Evolutionary conservation across 2,797 vertebrate species (phyloP).

Genomic region (Hirundo rustica): DNA sequence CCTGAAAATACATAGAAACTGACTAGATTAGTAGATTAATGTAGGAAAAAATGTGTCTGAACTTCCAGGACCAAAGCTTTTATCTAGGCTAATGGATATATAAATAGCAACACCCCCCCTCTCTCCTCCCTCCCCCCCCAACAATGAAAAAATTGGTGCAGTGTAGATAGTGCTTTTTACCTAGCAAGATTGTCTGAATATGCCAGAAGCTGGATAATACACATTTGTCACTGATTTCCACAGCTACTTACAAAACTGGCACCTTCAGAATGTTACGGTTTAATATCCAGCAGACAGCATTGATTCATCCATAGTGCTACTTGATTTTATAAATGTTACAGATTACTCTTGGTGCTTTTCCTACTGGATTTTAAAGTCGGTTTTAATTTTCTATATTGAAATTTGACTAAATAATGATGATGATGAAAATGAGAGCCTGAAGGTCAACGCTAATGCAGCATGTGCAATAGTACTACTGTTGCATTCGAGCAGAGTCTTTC

Average conservation of each 20-base stretch:
- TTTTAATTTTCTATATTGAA: neutral
- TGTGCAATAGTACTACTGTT: neutral
- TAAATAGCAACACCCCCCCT: neutral
- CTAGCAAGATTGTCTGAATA: neutral
- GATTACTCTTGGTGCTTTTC: neutral
- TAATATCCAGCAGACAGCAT: neutral
- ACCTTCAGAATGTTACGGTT: neutral
- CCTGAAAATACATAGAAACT: neutral
- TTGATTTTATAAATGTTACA: neutral
- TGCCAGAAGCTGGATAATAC: neutral
- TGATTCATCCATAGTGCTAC: fast-evolving
- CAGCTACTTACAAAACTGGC: neutral
- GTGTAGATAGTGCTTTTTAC: neutral
- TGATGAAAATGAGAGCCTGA: neutral
- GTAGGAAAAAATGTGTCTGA: neutral
- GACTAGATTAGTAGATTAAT: neutral
- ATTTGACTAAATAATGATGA: neutral
- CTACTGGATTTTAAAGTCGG: neutral
- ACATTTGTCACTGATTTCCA: neutral
- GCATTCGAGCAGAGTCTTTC: neutral
- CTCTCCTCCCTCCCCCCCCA: too few relatives aligned
- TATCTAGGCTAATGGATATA: neutral
- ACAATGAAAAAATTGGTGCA: neutral
- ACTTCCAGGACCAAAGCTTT: neutral
- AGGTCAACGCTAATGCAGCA: neutral